Evolutionary conservation across 2,888 invertebrate species (phyloP).

Genomic region (Allolobophora icterica): DNA sequence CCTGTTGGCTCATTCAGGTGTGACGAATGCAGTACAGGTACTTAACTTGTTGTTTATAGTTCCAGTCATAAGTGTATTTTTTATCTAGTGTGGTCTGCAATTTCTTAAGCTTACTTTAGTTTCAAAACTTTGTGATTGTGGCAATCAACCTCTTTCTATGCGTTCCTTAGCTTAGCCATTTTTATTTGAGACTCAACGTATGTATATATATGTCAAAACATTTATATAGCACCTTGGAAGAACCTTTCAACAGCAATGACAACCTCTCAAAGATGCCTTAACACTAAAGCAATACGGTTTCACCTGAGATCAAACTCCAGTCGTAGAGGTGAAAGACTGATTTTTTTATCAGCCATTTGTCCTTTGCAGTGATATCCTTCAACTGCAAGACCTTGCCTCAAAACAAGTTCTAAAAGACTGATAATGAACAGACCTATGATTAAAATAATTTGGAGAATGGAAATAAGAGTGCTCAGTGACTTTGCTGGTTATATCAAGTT

Average conservation of each 20-base stretch:
- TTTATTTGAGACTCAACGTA: not conserved
- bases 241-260: no score
- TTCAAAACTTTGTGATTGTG: not conserved
- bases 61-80: not conserved
- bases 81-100: not conserved
- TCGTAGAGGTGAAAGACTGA: not conserved
- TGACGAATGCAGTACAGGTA: constrained; percentile 62
- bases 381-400: not conserved
- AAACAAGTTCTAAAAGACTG: not conserved
- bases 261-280: no score
- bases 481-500: not conserved
- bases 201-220: not conserved
- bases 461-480: not conserved
- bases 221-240: not conserved
- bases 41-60: not conserved
- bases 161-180: not conserved
- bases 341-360: not conserved
- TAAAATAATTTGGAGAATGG: not conserved
- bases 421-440: not conserved
- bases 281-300: not conserved
- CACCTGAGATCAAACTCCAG: not conserved
- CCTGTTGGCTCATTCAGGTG: constrained; percentile 59
- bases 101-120: not conserved
- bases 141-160: not conserved
- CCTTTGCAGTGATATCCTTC: not conserved